A percentile compares a stretch with the other conserved stretches of the same genome.
Evolutionary conservation across 2,888 invertebrate species (phyloP).

Genomic region (Tachystola acroxantha): DNA sequence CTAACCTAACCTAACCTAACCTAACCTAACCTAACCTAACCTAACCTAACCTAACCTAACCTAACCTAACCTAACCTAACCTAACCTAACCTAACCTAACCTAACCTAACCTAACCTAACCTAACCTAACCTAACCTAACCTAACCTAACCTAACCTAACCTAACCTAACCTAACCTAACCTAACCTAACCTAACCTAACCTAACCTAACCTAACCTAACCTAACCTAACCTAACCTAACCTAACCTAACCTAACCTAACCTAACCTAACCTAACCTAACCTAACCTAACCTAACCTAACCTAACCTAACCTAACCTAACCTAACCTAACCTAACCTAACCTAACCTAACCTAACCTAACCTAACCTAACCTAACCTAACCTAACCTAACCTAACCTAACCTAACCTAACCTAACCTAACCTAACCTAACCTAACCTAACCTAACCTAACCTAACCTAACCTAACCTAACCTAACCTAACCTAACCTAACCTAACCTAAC

Average conservation of each 20-base stretch:
- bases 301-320: constrained; percentile 11
- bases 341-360: constrained; percentile 15
- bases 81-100: constrained; percentile 12
- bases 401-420: constrained; percentile 13
- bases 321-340: constrained; percentile 11
- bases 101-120: constrained; percentile 9
- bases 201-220: constrained; percentile 12
- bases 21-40: constrained; percentile 13
- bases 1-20: constrained; percentile 8
- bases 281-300: constrained; percentile 12
- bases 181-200: constrained; percentile 12
- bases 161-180: constrained; percentile 12
- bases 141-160: constrained; percentile 13
- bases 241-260: constrained; percentile 15
- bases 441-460: constrained; percentile 9
- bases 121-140: constrained; percentile 14
- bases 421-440: constrained; percentile 10
- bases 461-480: constrained; percentile 10
- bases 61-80: constrained; percentile 12
- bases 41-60: constrained; percentile 13
- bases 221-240: constrained; percentile 16
- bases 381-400: constrained; percentile 10
- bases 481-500: constrained; percentile 6
- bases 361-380: constrained; percentile 15
- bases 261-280: constrained; percentile 13